Evolutionary conservation across 1,140 invertebrate species (phyloP).

Genomic region (Cepaea nemoralis): DNA sequence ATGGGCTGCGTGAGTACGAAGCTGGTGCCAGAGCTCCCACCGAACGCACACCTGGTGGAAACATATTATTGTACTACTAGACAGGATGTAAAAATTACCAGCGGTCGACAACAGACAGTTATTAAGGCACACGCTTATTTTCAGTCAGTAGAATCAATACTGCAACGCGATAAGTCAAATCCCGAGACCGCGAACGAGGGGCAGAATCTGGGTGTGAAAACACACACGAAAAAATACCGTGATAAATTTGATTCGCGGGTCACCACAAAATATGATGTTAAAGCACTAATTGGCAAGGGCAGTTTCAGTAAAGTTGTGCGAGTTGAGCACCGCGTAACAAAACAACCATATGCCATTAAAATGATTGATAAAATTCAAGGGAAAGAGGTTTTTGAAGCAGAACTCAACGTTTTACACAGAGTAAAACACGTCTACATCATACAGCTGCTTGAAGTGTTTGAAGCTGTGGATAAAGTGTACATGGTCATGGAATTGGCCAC

Average conservation of each 20-base stretch:
- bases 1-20: constrained; percentile 71
- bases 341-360: constrained; percentile 76
- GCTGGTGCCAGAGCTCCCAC: constrained; percentile 65
- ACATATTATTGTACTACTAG: constrained; percentile 62
- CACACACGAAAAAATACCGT: constrained; percentile 68
- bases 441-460: constrained; percentile 90
- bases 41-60: constrained; percentile 61
- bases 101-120: constrained; percentile 33
- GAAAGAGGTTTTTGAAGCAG: constrained; percentile 75
- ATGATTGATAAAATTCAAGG: constrained; percentile 74
- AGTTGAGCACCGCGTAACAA: constrained; percentile 74
- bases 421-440: constrained; percentile 92
- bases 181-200: constrained; percentile 46
- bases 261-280: constrained; percentile 76
- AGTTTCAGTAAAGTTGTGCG: constrained; percentile 75
- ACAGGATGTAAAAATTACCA: constrained; percentile 49
- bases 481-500: constrained; percentile 94
- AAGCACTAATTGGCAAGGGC: constrained; percentile 75
- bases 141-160: neutral
- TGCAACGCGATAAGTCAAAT: neutral
- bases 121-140: constrained; percentile 38
- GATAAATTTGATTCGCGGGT: constrained; percentile 73
- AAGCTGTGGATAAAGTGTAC: constrained; percentile 90
- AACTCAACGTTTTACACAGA: constrained; percentile 74
- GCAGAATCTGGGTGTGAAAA: constrained; percentile 58